Conservation (phyloP, 2,113 vertebrate species). For the Antidorcas marsupialis region DNA sequence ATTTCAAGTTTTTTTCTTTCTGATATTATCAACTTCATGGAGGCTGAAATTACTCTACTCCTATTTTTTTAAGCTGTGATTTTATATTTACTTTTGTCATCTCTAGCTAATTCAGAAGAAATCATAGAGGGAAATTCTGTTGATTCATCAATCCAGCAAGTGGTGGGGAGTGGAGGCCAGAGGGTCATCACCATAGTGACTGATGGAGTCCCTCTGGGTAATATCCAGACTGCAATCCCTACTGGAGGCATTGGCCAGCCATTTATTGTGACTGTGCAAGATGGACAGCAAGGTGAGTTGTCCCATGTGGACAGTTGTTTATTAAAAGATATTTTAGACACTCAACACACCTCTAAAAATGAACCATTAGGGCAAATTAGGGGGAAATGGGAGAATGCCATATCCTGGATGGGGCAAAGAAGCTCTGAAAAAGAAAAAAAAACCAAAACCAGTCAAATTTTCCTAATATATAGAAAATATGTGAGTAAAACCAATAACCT, state of each 20-base stretch:
- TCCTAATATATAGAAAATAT: background rate
- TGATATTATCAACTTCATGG: background rate
- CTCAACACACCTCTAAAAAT: background rate
- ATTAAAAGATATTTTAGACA: background rate
- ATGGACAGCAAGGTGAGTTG: slow-evolving; percentile 87
- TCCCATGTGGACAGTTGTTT: background rate
- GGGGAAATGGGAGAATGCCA: background rate
- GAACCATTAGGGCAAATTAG: background rate
- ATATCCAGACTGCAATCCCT: slow-evolving; percentile 79
- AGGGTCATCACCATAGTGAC: slow-evolving; percentile 85
- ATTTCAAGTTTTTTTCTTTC: background rate
- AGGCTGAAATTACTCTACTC: background rate
- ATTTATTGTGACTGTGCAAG: slow-evolving; percentile 89
- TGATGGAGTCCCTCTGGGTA: slow-evolving; percentile 82
- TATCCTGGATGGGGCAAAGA: background rate
- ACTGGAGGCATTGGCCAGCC: slow-evolving; percentile 81
- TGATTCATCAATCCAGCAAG: slow-evolving; percentile 82
- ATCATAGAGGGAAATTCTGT: slow-evolving; percentile 76
- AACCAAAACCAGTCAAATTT: background rate
- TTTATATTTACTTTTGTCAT: slow-evolving; percentile 29
- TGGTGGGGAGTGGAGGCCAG: slow-evolving; percentile 84
- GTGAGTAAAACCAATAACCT: background rate
- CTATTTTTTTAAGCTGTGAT: slow-evolving; percentile 32
- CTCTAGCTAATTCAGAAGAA: slow-evolving; percentile 82
- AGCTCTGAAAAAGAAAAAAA: background rate